Evolutionary conservation across 2,888 invertebrate species (phyloP), one percentile per base, ranked within the genome.

Genomic region (Serrognathus titanus): DNA sequence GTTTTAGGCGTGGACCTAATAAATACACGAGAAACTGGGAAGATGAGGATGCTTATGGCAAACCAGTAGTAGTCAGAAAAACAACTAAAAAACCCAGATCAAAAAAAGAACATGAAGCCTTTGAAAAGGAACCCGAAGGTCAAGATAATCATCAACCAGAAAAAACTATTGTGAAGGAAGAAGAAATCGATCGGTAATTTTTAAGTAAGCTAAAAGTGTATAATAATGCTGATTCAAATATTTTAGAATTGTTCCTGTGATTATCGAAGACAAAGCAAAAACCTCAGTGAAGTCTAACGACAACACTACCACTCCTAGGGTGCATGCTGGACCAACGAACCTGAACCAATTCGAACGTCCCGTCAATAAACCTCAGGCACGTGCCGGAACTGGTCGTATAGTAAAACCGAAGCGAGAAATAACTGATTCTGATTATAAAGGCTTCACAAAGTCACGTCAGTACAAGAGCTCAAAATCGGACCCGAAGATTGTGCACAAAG

Each of bases 11-110:
- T 53, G 94, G 94, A 0, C 94, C 94, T 0, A 94, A 89, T 73
- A 94, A 94, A 75, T 95, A 95, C 75, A 92, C 90, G 0, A 84
- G 94, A 9, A 93, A 92, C 57, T 95, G 94, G 94, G 93, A 94
- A 72, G 94, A 95, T 72, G 93, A 92, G 73, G 91, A 91, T 71
- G 94, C 94, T 0, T 95, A 94, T 74, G 81, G 84, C 13, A 86
- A 90, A 64, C 77, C 81, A 11, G 71, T 70, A 38, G 66, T 67
- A 39, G 66, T 68, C 41, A 62, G 66, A 38, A 66, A 64, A 54
- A 57, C 53, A 2, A 58, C 58, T 20, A 76, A 75, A 65, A 66
- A 69, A 65, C 48, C 59, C 54, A 70, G 66, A 60, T 59, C 76
- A 71, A 69, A 56, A 48, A 61, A 61, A 48, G 68, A 72, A 59